phyloP scores from a whole-genome alignment of 1,140 invertebrate genomes.

The Drosophila santomea region DNA sequence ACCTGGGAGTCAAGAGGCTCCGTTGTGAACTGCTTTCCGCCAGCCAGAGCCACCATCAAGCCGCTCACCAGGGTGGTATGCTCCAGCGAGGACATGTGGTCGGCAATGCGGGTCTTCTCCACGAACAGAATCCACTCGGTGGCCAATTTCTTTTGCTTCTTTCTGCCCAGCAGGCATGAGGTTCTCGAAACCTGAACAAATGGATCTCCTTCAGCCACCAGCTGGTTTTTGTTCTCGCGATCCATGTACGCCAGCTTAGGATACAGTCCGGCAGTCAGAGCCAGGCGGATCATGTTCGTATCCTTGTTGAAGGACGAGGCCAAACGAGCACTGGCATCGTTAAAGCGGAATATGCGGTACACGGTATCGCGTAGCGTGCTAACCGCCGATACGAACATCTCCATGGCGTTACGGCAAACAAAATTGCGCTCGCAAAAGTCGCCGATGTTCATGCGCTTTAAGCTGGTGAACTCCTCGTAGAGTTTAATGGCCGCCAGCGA shows the following conservation, averaged over 20 bases:
- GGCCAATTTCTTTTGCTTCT: neutral
- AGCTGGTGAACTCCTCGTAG: conserved; percentile 37
- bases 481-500: conserved; percentile 92
- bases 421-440: conserved; percentile 51
- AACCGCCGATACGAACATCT: conserved; percentile 65
- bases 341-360: conserved; percentile 35
- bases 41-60: conserved; percentile 37
- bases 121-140: conserved; percentile 51
- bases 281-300: conserved; percentile 95
- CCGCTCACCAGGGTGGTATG: conserved; percentile 39
- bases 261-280: conserved; percentile 93
- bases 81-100: conserved; percentile 27
- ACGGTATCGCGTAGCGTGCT: conserved; percentile 42
- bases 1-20: neutral
- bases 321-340: neutral
- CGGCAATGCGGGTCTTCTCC: conserved; percentile 32
- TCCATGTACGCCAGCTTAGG: conserved; percentile 90
- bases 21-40: conserved; percentile 37
- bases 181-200: conserved; percentile 38
- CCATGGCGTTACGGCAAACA: conserved; percentile 60
- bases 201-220: conserved; percentile 36
- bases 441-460: neutral
- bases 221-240: neutral
- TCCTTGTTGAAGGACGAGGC: conserved; percentile 86
- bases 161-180: conserved; percentile 28